These are phyloP conservation scores for Turdus rufiventris DNA, from an alignment of 2,113 vertebrate genomes.

Conservation along the genomic window DNA sequence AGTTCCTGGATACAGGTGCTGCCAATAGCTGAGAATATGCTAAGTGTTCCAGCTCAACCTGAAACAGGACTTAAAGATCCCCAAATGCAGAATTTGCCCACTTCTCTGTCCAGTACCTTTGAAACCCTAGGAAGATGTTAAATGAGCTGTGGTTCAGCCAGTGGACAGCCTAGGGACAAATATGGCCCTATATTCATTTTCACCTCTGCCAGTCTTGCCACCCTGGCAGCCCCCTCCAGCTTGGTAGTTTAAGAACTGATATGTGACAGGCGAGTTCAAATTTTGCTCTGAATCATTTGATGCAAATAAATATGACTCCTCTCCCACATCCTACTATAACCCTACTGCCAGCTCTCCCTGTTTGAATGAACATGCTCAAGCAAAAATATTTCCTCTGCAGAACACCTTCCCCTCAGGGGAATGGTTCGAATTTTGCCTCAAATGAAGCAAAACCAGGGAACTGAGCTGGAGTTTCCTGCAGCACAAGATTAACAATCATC, in stretches of 20 bases:
- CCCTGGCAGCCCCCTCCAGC: neutral
- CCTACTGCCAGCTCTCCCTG: neutral
- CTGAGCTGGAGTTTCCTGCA: conserved; percentile 17
- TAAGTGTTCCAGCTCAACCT: neutral
- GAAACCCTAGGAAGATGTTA: neutral
- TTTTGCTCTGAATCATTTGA: neutral
- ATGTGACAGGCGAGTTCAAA: neutral
- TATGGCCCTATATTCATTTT: neutral
- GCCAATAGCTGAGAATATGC: neutral
- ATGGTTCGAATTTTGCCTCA: conserved; percentile 4
- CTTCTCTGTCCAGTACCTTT: neutral
- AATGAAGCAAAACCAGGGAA: conserved; percentile 18
- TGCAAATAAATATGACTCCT: neutral
- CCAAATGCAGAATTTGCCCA: neutral
- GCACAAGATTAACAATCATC: conserved; percentile 35
- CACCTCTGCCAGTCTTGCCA: neutral
- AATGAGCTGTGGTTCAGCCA: neutral
- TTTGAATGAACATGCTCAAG: conserved; percentile 13
- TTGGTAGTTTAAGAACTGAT: neutral
- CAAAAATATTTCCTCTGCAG: neutral
- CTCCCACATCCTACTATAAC: neutral
- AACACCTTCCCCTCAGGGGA: neutral
- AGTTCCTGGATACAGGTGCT: neutral
- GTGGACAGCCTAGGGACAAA: neutral
- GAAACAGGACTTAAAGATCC: neutral